phyloP scores from a whole-genome alignment of 2,888 invertebrate species.

The Branchipolynoe longqiensis region DNA sequence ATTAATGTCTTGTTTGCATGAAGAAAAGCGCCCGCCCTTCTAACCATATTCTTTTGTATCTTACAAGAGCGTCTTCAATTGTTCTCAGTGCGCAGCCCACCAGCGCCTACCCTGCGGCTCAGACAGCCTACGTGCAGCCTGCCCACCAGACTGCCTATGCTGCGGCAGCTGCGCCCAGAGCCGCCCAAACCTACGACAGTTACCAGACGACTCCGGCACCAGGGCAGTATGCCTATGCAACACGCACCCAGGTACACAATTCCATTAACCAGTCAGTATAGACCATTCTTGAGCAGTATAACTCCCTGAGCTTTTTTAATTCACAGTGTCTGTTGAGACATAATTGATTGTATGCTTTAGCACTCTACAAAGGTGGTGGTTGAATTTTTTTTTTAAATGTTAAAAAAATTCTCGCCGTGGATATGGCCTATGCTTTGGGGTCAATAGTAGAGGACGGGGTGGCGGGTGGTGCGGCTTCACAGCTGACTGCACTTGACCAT shows the following conservation, averaged over 20 bases:
- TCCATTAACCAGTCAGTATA: too few species aligned
- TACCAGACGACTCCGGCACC: constrained; percentile 62
- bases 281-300: too few species aligned
- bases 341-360: too few species aligned
- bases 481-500: too few species aligned
- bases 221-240: constrained; percentile 64
- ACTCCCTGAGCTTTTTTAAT: too few species aligned
- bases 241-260: constrained; percentile 64
- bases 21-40: constrained; percentile 25
- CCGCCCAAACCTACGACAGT: constrained; percentile 64
- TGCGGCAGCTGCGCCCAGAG: constrained; percentile 60
- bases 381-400: too few species aligned
- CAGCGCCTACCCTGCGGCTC: constrained; percentile 63
- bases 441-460: too few species aligned
- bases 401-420: too few species aligned
- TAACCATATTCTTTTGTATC: constrained; percentile 57
- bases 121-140: constrained; percentile 66
- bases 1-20: neutral
- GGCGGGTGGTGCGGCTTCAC: too few species aligned
- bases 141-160: constrained; percentile 64
- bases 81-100: constrained; percentile 64
- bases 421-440: too few species aligned
- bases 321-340: too few species aligned
- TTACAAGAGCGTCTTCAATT: constrained; percentile 61
- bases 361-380: too few species aligned